phyloP scores from a whole-genome alignment of 1,140 invertebrate species.

The Procambarus virginalis region DNA sequence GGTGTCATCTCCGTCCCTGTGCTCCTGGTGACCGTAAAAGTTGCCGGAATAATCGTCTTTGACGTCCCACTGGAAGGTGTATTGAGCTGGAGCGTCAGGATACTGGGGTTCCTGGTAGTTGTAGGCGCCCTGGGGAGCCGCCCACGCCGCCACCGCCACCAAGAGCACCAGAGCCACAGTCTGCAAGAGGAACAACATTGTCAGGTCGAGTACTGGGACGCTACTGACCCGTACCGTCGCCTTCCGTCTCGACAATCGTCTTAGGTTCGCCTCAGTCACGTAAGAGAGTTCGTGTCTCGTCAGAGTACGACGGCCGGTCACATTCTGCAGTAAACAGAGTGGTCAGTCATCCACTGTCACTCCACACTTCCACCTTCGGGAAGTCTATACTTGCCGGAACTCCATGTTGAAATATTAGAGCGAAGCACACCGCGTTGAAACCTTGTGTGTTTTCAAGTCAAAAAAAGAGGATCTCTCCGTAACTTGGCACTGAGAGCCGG shows the following conservation, averaged over 20 bases:
- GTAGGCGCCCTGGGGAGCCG: not conserved
- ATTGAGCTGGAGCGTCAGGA: slow-evolving; percentile 26
- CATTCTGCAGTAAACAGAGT: not conserved
- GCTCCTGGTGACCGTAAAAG: slow-evolving; percentile 54
- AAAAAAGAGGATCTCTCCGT: too few species aligned
- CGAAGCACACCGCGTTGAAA: not conserved
- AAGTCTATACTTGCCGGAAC: too few species aligned
- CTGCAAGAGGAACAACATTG: not conserved
- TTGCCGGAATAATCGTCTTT: slow-evolving; percentile 53
- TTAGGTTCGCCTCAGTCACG: too few species aligned
- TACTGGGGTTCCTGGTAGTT: slow-evolving; percentile 21
- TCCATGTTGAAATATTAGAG: not conserved
- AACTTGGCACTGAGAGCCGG: too few species aligned
- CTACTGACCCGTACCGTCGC: too few species aligned
- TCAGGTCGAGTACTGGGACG: not conserved
- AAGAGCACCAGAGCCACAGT: slow-evolving; percentile 2
- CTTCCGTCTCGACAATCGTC: too few species aligned
- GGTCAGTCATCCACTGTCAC: not conserved
- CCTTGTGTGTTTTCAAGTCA: not conserved
- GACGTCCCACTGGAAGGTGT: slow-evolving; percentile 49
- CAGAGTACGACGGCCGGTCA: too few species aligned
- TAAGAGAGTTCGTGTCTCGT: too few species aligned
- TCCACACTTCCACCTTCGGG: too few species aligned
- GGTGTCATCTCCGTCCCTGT: slow-evolving; percentile 29
- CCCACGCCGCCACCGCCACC: not conserved